Percentiles rank a stretch among this genome's conserved stretches.
These are phyloP conservation scores for Hypanus sabinus DNA, from an alignment of 2,113 vertebrate species.

Conservation along the genomic window DNA sequence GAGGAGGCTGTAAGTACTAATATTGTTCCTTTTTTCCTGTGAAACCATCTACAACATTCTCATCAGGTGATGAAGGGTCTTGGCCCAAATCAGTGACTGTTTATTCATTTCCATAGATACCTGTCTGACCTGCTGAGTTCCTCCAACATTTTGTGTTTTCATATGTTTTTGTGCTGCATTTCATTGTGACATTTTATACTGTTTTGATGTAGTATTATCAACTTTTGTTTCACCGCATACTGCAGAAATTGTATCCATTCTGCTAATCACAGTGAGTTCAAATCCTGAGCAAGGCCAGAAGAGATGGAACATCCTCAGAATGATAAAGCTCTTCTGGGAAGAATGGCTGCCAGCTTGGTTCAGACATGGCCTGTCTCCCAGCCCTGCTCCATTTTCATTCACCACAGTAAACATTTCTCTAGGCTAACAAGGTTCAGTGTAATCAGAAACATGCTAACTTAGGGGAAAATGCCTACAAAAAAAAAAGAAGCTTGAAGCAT, in stretches of 20 bases:
- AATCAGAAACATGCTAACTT: slow-evolving; percentile 69
- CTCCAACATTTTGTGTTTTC: background rate
- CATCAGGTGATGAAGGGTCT: too few species aligned
- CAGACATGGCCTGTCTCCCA: background rate
- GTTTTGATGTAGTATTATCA: background rate
- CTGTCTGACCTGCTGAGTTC: too few species aligned
- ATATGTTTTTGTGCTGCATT: too few species aligned
- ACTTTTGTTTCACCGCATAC: slow-evolving; percentile 4
- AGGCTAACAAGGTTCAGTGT: slow-evolving; percentile 63
- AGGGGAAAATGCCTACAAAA: slow-evolving; percentile 45
- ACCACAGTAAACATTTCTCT: slow-evolving; percentile 57
- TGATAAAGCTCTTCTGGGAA: background rate
- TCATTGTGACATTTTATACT: background rate
- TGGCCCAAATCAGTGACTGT: too few species aligned
- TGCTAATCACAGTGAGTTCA: background rate
- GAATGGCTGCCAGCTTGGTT: slow-evolving; percentile 17
- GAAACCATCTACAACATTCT: background rate
- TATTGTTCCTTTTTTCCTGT: background rate
- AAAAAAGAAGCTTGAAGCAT: slow-evolving; percentile 68
- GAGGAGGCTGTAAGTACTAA: background rate
- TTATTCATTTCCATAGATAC: too few species aligned
- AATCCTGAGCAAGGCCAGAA: background rate
- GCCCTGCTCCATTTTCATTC: slow-evolving; percentile 51
- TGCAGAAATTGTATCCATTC: background rate
- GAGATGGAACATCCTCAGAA: background rate